Evolutionary conservation across 2,113 vertebrate species (phyloP).

Genomic region (Erythrocercus mccallii): DNA sequence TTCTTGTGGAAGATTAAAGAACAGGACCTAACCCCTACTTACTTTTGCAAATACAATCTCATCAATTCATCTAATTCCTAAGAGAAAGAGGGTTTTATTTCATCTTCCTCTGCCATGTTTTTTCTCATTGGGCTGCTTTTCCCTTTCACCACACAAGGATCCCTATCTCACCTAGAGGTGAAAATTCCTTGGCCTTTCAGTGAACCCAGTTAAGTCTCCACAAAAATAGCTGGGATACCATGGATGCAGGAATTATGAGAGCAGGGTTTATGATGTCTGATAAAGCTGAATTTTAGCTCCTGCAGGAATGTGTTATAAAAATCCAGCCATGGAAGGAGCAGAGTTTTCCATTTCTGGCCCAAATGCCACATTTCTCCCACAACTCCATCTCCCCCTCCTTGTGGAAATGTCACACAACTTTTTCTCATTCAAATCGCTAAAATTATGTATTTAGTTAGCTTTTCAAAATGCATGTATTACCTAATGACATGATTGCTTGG

Average conservation of each 20-base stretch:
- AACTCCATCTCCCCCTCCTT: not conserved
- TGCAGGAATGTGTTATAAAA: not conserved
- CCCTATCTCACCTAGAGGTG: not conserved
- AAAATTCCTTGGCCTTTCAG: constrained; percentile 26
- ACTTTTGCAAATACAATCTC: constrained; percentile 40
- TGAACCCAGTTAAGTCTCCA: not conserved
- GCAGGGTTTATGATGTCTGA: not conserved
- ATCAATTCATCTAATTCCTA: constrained; percentile 37
- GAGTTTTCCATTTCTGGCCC: not conserved
- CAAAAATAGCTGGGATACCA: not conserved
- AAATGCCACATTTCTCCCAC: not conserved
- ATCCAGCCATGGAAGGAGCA: not conserved
- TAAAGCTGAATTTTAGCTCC: not conserved
- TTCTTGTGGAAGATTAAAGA: constrained; percentile 37
- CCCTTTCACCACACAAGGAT: not conserved
- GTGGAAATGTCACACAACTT: not conserved
- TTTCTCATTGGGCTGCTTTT: constrained; percentile 6
- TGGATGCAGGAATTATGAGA: not conserved
- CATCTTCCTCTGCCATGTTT: not conserved
- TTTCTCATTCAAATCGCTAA: not conserved
- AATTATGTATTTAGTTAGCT: not conserved
- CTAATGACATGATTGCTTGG: not conserved
- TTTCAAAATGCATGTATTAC: not conserved
- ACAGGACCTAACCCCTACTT: constrained; percentile 13
- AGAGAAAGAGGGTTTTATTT: constrained; percentile 3